Evolutionary conservation across 2,797 vertebrate species (phyloP), one percentile per base, ranked within the genome.

Genomic region (Acanthurus lineatus): DNA sequence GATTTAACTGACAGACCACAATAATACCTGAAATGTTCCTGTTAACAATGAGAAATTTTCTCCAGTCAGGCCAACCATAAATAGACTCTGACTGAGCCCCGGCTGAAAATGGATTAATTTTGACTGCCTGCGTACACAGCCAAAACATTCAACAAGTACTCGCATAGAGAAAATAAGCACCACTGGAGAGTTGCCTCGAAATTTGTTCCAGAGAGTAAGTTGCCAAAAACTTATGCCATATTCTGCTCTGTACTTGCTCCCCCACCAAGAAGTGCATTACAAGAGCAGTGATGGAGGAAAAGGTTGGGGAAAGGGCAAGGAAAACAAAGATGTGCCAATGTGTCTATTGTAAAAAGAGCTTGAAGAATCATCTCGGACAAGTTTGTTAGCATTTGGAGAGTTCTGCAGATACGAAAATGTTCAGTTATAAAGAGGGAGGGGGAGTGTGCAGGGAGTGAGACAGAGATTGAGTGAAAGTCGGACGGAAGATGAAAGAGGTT

Each of bases 61-160:
- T 81, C 48, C 49, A 82, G 73, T 82, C 81, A 81, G 48, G 69
- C 57, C 45, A 51, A 22, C 56, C 82, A 75, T 69, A 85, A 90
- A 88, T 81, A 87, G 86, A 75, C 70, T 67, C 56, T 11, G 1
- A 32, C 67, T 64, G 61, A 82, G 72, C 49, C 79, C 25, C 69
- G 40, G 85, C 74, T 35, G 56, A 65, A 54, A 78, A 77, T 69
- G 83, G 77, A 82, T 86, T 81, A 82, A 64, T 35, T 45, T 57
- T 76, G 86, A 87, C 81, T 85, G 74, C 77, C 25, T 48, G 25
- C 57, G 51, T 62, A 45, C 28, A 6, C 62, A 61, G 71, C 79
- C 78, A 82, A 84, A 80, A 60, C 69, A 58, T 75, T 86, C 77
- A 82, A 86, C 81, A 70, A 82, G 88, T 73, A 69, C 61, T 81